Percentiles rank a stretch among this genome's conserved stretches.
phyloP scores from a whole-genome alignment of 2,797 vertebrate species.

The Xenops minutus region DNA sequence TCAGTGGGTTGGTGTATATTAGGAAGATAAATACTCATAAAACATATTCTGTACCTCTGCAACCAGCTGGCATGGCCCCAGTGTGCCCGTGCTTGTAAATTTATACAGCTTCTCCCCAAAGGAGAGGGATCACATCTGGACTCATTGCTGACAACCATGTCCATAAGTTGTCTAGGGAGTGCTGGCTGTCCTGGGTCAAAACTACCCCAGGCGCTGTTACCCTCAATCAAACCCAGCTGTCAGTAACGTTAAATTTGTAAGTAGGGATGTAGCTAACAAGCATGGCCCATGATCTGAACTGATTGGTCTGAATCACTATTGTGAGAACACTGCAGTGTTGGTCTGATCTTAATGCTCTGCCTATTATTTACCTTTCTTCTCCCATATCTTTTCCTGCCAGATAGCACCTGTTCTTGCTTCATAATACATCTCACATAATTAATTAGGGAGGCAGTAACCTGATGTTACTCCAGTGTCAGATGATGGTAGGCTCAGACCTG shows the following conservation, averaged over 20 bases:
- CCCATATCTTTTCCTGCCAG: background rate
- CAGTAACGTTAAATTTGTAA: background rate
- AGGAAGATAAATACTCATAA: background rate
- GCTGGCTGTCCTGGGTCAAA: background rate
- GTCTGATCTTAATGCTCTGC: background rate
- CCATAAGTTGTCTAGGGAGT: background rate
- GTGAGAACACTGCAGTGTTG: background rate
- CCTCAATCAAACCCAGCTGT: rapidly evolving
- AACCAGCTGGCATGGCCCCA: background rate
- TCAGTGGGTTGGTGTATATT: background rate
- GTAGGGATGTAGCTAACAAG: rapidly evolving
- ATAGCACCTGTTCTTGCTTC: background rate
- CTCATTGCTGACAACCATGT: background rate
- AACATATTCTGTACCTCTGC: background rate
- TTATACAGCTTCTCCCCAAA: background rate
- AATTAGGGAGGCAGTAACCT: background rate
- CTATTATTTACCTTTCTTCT: background rate
- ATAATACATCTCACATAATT: background rate
- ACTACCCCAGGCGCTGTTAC: rapidly evolving
- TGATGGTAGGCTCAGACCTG: background rate
- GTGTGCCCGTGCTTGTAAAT: background rate
- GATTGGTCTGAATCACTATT: background rate
- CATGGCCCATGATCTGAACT: background rate
- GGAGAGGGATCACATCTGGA: background rate
- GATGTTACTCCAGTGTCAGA: background rate